phyloP scores from a whole-genome alignment of 2,888 invertebrate species.

The Ophion ellenae region DNA sequence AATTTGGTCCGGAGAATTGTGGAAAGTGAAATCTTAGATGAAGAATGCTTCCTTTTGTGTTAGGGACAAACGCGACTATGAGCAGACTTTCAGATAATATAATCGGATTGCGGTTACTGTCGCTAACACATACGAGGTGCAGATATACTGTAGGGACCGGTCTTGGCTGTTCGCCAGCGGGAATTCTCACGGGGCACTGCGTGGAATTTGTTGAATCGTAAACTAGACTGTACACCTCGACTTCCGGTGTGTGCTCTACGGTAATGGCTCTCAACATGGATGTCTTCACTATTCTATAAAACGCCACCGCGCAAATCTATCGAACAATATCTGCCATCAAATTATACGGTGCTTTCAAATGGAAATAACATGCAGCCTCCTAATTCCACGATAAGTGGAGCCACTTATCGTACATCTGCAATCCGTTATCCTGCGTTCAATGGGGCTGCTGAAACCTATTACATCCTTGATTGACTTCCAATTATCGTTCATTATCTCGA shows the following conservation, averaged over 20 bases:
- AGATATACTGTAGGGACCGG: slow-evolving; percentile 40
- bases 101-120: slow-evolving; percentile 35
- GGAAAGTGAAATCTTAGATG: background rate
- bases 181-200: slow-evolving; percentile 57
- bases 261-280: slow-evolving; percentile 20
- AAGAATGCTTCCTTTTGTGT: background rate
- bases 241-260: slow-evolving; percentile 14
- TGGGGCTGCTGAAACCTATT: slow-evolving; percentile 46
- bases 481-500: slow-evolving; percentile 49
- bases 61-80: background rate
- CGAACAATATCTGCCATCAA: slow-evolving; percentile 19
- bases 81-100: slow-evolving; percentile 25
- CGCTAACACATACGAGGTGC: slow-evolving; percentile 42
- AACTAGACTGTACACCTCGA: slow-evolving; percentile 67
- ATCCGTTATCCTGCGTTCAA: slow-evolving; percentile 32
- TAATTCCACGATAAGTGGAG: slow-evolving; percentile 24
- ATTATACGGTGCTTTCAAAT: slow-evolving; percentile 21
- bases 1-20: background rate
- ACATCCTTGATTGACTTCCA: slow-evolving; percentile 70
- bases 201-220: slow-evolving; percentile 73
- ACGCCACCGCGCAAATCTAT: slow-evolving; percentile 19
- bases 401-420: slow-evolving; percentile 34
- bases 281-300: slow-evolving; percentile 34
- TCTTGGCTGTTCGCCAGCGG: slow-evolving; percentile 48
- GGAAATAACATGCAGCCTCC: slow-evolving; percentile 35